Evolutionary conservation across 1,140 invertebrate genomes (phyloP), one percentile per base, ranked within the genome.

Genomic region (Aphelenchoides fujianensis): DNA sequence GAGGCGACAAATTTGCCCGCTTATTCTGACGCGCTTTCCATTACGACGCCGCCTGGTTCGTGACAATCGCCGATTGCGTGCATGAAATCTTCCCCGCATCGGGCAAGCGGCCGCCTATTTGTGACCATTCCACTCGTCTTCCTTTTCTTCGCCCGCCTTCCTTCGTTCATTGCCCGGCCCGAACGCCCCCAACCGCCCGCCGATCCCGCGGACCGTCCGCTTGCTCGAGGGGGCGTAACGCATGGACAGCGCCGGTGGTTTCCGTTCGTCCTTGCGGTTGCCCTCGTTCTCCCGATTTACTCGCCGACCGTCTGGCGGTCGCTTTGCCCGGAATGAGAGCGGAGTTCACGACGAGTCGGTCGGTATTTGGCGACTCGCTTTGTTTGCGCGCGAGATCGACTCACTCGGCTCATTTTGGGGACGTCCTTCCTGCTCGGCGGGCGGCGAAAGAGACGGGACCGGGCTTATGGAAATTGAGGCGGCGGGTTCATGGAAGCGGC

Each of bases 381-480:
- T n/a, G n/a, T n/a, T 48, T 48, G 41, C 23, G 41, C 41, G 41
- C 41, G 41, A 48, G 41, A 48, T 48, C 41, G 41, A 48, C 41
- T 23, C 41, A 48, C 41, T 48, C 23, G 12, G 12, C 41, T 12
- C 12, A 23, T 48, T 48, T 48, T 48, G 41, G 41, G 12, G n/a
- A n/a, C n/a, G n/a, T n/a, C n/a, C n/a, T n/a, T n/a, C n/a, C n/a
- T n/a, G n/a, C n/a, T n/a, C n/a, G n/a, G n/a, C n/a, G n/a, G n/a
- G n/a, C n/a, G n/a, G n/a, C n/a, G n/a, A n/a, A n/a, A n/a, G n/a
- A n/a, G n/a, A n/a, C n/a, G n/a, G n/a, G n/a, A n/a, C 41, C 12
- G 23, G 41, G 41, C 41, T 48, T 48, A 48, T 23, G 41, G 12
- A 23, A 23, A 48, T 48, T 48, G 41, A 16, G 41, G 23, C 12